These are phyloP conservation scores for Myotis pilosus DNA, from an alignment of 2,797 vertebrate genomes.

Conservation along the genomic window DNA sequence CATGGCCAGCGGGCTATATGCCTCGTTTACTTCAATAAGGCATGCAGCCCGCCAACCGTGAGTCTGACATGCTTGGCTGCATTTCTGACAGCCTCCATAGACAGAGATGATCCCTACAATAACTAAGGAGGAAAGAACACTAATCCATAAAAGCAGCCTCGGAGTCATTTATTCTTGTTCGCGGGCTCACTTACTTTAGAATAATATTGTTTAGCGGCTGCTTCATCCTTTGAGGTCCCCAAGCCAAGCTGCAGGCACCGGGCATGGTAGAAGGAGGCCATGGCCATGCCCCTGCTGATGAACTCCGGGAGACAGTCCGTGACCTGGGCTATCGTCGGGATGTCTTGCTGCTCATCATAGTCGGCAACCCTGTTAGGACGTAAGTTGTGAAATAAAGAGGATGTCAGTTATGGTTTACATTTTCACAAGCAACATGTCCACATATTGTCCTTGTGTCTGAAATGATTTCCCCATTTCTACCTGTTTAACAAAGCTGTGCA, in stretches of 20 bases:
- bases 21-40: too few species aligned
- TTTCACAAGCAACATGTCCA: background rate
- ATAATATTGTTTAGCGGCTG: slow-evolving; percentile 80
- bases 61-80: background rate
- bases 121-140: background rate
- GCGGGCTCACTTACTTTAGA: slow-evolving; percentile 84
- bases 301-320: slow-evolving; percentile 83
- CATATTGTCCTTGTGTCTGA: background rate
- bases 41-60: too few species aligned
- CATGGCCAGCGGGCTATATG: too few species aligned
- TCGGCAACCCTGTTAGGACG: slow-evolving; percentile 79
- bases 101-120: background rate
- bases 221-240: slow-evolving; percentile 80
- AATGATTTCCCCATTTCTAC: background rate
- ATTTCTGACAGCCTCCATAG: background rate
- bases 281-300: slow-evolving; percentile 83
- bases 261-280: slow-evolving; percentile 86
- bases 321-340: slow-evolving; percentile 74
- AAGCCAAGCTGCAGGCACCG: slow-evolving; percentile 86
- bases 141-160: background rate
- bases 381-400: slow-evolving; percentile 26
- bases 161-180: background rate
- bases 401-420: background rate
- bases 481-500: background rate
- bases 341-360: slow-evolving; percentile 75